phyloP scores from a whole-genome alignment of 2,797 vertebrate genomes.

The Typhlichthys eigenmanni region DNA sequence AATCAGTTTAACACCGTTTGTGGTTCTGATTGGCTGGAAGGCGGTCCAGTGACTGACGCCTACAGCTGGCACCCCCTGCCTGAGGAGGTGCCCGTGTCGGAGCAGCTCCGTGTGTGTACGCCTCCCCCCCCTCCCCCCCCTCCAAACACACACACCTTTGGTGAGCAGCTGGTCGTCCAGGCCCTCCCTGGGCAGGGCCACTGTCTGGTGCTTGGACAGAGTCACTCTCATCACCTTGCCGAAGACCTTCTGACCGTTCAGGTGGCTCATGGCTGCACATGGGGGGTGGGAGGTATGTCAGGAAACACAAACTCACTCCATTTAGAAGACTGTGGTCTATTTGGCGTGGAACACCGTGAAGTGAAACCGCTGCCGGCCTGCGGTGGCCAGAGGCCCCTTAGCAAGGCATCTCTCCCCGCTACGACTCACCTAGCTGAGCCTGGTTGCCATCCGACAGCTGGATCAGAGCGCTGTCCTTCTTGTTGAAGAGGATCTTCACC shows the following conservation, averaged over 20 bases:
- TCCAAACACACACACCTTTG: slow-evolving; percentile 71
- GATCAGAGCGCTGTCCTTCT: slow-evolving; percentile 98
- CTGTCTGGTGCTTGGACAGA: slow-evolving; percentile 95
- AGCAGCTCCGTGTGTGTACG: neutral
- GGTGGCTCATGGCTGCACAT: slow-evolving; percentile 93
- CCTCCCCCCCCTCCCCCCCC: no score
- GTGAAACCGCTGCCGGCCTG: no score
- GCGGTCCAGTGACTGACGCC: no score
- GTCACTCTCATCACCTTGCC: slow-evolving; percentile 98
- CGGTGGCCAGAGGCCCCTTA: no score
- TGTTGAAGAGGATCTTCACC: slow-evolving; percentile 99
- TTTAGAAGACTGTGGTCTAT: no score
- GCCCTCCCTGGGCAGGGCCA: slow-evolving; percentile 94
- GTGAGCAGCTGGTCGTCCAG: slow-evolving; percentile 96
- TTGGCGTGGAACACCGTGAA: no score
- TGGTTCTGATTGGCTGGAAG: no score
- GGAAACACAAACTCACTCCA: no score
- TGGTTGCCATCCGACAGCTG: slow-evolving; percentile 97
- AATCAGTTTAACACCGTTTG: no score
- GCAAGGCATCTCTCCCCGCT: no score
- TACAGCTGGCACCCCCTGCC: no score
- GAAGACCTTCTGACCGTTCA: slow-evolving; percentile 98
- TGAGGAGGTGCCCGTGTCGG: neutral
- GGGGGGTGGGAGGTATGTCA: neutral
- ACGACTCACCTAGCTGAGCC: slow-evolving; percentile 90